phyloP scores from a whole-genome alignment of 2,888 invertebrate genomes.

The Caenorhabditis doughertyi region DNA sequence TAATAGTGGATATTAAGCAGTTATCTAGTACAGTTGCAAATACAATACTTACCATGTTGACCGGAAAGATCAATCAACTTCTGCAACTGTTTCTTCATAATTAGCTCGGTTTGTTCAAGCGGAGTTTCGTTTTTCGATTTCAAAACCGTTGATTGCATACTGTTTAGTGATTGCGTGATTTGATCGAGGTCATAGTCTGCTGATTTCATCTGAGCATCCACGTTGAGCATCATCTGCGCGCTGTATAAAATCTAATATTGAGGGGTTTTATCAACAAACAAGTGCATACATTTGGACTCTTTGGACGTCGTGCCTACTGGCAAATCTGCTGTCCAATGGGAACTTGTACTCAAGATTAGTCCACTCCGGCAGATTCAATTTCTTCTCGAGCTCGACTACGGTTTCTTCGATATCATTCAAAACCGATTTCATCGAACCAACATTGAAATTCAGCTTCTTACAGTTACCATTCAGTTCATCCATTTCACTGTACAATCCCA shows the following conservation, averaged over 20 bases:
- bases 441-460: slow-evolving; percentile 59
- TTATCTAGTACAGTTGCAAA: no score
- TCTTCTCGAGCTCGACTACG: slow-evolving; percentile 61
- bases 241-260: slow-evolving; percentile 29
- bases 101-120: slow-evolving; percentile 61
- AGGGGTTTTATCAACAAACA: not conserved
- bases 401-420: slow-evolving; percentile 62
- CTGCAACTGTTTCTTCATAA: slow-evolving; percentile 64
- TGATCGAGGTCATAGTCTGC: slow-evolving; percentile 65
- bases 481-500: slow-evolving; percentile 61
- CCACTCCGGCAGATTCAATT: slow-evolving; percentile 66
- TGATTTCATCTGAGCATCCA: slow-evolving; percentile 63
- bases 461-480: slow-evolving; percentile 55
- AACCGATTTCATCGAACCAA: slow-evolving; percentile 60
- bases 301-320: slow-evolving; percentile 62
- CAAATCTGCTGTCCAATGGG: slow-evolving; percentile 61
- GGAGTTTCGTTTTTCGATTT: slow-evolving; percentile 48
- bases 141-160: slow-evolving; percentile 36
- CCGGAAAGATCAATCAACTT: slow-evolving; percentile 54
- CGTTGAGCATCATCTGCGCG: slow-evolving; percentile 68
- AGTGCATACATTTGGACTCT: slow-evolving; percentile 65
- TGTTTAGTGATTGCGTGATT: slow-evolving; percentile 50
- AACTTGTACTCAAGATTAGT: slow-evolving; percentile 64
- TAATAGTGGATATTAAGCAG: no score
- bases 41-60: slow-evolving; percentile 35